Percentiles rank a stretch among this genome's conserved stretches.
Conservation (phyloP, 2,888 invertebrate species). For the Idaea aversata region DNA sequence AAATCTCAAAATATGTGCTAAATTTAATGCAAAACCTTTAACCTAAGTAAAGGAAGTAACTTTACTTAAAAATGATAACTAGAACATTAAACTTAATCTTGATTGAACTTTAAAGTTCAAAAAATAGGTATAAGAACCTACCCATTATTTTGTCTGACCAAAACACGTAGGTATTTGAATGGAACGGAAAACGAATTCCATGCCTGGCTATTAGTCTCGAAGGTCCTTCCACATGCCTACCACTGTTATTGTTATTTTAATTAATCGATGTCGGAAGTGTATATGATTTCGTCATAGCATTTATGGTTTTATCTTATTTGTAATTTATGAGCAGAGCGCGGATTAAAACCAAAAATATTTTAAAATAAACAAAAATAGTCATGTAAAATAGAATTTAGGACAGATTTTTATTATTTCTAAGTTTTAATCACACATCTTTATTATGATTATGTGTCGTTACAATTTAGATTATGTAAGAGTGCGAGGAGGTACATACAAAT, state of each 20-base stretch:
- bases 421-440: too few relatives aligned
- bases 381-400: too few relatives aligned
- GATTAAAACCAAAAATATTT: neutral
- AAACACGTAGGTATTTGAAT: neutral
- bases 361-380: too few relatives aligned
- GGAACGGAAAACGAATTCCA: neutral
- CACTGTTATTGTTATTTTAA: neutral
- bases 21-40: too few relatives aligned
- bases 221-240: slow-evolving; percentile 1
- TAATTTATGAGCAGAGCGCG: neutral
- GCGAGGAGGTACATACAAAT: too few relatives aligned
- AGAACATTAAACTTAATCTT: too few relatives aligned
- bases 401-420: too few relatives aligned
- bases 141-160: neutral
- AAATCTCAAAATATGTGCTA: too few relatives aligned
- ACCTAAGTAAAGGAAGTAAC: too few relatives aligned
- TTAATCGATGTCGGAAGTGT: neutral
- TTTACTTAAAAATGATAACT: too few relatives aligned
- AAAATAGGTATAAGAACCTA: neutral
- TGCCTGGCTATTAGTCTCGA: neutral
- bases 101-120: neutral
- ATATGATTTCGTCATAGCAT: neutral
- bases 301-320: neutral
- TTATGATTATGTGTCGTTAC: too few relatives aligned
- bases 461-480: too few relatives aligned